Evolutionary conservation across 1,140 invertebrate species (phyloP).

Genomic region (Scaptomyza pallida): DNA sequence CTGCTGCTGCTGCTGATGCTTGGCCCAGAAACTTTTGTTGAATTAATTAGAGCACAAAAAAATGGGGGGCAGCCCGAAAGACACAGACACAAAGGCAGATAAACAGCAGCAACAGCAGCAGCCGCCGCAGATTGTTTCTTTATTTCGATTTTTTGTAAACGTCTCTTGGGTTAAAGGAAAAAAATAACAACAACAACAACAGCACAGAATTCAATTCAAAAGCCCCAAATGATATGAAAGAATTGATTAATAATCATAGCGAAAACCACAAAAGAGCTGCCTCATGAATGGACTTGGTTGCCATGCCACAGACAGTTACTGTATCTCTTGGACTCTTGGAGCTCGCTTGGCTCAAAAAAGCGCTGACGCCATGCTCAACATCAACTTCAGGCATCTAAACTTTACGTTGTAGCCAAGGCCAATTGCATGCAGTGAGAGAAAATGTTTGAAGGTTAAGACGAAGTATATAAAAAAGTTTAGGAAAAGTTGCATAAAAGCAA

Average conservation of each 20-base stretch:
- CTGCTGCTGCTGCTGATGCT: conserved; percentile 43
- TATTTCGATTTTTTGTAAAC: conserved; percentile 51
- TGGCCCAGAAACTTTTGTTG: conserved; percentile 78
- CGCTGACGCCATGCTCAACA: conserved; percentile 67
- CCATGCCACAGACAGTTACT: not conserved
- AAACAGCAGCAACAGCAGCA: conserved; percentile 45
- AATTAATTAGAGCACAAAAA: conserved; percentile 77
- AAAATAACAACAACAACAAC: too few relatives aligned
- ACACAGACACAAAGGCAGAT: not conserved
- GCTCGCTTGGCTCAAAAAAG: conserved; percentile 49
- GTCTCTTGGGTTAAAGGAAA: conserved; percentile 46
- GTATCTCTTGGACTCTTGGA: not conserved
- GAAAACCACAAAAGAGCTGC: conserved; percentile 76
- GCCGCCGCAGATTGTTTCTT: conserved; percentile 28
- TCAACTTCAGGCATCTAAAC: conserved; percentile 6
- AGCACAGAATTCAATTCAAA: conserved; percentile 68
- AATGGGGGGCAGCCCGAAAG: conserved; percentile 36
- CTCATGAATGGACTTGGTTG: conserved; percentile 37
- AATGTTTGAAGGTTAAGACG: not conserved
- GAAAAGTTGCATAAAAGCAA: not conserved
- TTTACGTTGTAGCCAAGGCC: conserved; percentile 62
- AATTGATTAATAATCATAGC: conserved; percentile 83
- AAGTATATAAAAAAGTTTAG: not conserved
- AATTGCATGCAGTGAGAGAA: conserved; percentile 49
- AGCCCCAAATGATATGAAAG: conserved; percentile 79